Evolutionary conservation across 2,888 invertebrate species (phyloP).

Genomic region (Andrena hattorfiana): DNA sequence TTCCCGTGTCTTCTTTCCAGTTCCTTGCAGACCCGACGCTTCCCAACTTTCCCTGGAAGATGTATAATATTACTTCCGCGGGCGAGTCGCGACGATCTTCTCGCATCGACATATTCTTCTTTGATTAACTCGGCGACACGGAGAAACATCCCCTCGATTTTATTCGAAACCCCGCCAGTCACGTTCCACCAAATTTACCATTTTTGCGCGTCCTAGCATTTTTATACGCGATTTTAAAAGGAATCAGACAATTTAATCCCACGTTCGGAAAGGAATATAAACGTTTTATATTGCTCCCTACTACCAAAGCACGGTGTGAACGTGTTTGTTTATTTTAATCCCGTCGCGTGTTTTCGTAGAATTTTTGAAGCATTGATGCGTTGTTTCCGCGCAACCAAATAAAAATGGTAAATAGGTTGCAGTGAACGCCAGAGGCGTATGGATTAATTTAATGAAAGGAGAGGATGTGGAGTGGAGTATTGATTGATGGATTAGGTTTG

Average conservation of each 20-base stretch:
- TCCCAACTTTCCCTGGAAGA: constrained; percentile 60
- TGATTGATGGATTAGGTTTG: too few species aligned
- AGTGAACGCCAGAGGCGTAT: background rate
- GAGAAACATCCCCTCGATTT: background rate
- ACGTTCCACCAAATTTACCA: background rate
- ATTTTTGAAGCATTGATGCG: background rate
- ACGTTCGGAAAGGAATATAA: too few species aligned
- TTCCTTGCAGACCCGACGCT: constrained; percentile 53
- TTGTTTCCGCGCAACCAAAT: background rate
- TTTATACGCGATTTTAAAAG: background rate
- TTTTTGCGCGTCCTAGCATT: background rate
- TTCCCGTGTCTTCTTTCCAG: constrained; percentile 43
- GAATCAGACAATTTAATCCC: background rate
- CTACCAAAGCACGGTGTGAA: background rate
- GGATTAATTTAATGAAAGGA: background rate
- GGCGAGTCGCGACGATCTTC: constrained; percentile 47
- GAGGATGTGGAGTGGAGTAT: too few species aligned
- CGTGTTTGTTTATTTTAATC: background rate
- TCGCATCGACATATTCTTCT: constrained; percentile 54
- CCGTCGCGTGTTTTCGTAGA: background rate
- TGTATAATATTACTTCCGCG: constrained; percentile 66
- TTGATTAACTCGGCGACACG: constrained; percentile 59
- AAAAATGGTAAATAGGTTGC: background rate
- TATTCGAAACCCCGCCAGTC: background rate
- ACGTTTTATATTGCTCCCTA: background rate